A percentile compares a stretch with the other conserved stretches of the same genome.
phyloP scores from a whole-genome alignment of 2,797 vertebrate species.

The Rachycentron canadum region DNA sequence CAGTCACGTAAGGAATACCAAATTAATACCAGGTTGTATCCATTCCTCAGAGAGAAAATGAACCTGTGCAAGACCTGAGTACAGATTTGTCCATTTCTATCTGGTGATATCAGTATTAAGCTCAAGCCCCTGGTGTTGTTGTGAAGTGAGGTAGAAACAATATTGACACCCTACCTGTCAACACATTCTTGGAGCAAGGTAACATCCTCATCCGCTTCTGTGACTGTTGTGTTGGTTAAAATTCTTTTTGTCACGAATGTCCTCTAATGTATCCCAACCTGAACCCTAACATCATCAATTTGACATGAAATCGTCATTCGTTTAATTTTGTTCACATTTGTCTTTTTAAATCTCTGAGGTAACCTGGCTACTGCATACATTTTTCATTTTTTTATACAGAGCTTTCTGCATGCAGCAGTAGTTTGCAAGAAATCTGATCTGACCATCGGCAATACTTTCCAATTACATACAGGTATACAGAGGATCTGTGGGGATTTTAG shows the following conservation, averaged over 20 bases:
- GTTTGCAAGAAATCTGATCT: slow-evolving; percentile 27
- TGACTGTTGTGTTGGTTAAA: neutral
- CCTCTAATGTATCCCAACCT: too few relatives aligned
- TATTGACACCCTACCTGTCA: neutral
- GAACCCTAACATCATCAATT: neutral
- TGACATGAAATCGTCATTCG: neutral
- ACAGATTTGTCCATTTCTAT: neutral
- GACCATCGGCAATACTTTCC: slow-evolving; percentile 33
- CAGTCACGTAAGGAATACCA: neutral
- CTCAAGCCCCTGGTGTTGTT: neutral
- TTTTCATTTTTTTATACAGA: neutral
- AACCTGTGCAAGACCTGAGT: too few relatives aligned
- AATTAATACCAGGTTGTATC: too few relatives aligned
- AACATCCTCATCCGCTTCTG: slow-evolving; percentile 15
- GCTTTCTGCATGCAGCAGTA: neutral
- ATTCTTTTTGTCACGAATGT: neutral
- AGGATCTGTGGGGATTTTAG: slow-evolving; percentile 58
- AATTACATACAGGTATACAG: slow-evolving; percentile 56
- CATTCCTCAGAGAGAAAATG: too few relatives aligned
- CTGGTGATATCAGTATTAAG: neutral
- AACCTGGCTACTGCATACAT: neutral
- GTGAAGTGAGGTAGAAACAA: slow-evolving; percentile 20
- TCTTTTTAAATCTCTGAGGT: neutral
- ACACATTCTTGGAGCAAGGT: neutral
- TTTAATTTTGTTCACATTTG: neutral